Evolutionary conservation across 2,797 vertebrate species (phyloP).

Genomic region (Cyprinella venusta): DNA sequence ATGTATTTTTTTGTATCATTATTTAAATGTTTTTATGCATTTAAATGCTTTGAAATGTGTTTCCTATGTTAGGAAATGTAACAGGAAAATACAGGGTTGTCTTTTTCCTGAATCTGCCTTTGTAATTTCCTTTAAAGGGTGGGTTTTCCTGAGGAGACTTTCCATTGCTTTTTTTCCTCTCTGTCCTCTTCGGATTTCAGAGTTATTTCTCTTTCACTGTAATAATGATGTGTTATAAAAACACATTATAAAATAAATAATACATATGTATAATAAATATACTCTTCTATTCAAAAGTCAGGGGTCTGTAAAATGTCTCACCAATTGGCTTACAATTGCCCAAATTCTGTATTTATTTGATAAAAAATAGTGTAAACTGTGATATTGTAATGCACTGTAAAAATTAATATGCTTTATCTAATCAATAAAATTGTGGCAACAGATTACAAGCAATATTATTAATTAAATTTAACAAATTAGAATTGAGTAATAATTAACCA

Average conservation of each 20-base stretch:
- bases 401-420: too few relatives aligned
- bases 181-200: constrained; percentile 17
- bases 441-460: too few relatives aligned
- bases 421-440: too few relatives aligned
- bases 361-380: neutral
- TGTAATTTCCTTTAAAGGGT: constrained; percentile 61
- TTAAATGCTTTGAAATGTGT: neutral
- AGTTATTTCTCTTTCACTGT: neutral
- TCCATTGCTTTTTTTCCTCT: constrained; percentile 45
- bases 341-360: too few relatives aligned
- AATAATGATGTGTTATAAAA: neutral
- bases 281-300: too few relatives aligned
- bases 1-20: neutral
- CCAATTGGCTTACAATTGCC: too few relatives aligned
- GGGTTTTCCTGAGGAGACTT: constrained; percentile 66
- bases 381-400: neutral
- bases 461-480: too few relatives aligned
- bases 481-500: too few relatives aligned
- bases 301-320: too few relatives aligned
- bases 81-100: constrained; percentile 4
- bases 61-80: constrained; percentile 1
- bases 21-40: neutral
- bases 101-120: constrained; percentile 49
- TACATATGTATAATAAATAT: too few relatives aligned
- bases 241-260: neutral